phyloP scores from a whole-genome alignment of 2,113 vertebrate genomes.

The Scartelaos histophorus region DNA sequence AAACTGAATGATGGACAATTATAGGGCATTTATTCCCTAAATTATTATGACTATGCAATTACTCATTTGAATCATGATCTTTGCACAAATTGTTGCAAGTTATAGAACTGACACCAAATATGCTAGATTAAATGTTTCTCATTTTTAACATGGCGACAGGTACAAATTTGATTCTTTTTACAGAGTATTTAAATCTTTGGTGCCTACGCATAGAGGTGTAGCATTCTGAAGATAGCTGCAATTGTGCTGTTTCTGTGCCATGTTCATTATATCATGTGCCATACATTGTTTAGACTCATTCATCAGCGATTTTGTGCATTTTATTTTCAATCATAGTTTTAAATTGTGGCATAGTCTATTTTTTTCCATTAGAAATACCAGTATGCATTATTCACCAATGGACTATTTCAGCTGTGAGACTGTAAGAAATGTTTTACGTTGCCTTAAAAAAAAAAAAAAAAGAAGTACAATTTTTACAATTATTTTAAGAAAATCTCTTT shows the following conservation, averaged over 20 bases:
- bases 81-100: constrained; percentile 56
- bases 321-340: no score
- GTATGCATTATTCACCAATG: no score
- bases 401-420: constrained; percentile 18
- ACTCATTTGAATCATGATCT: constrained; percentile 39
- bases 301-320: not conserved
- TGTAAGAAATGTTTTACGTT: constrained; percentile 58
- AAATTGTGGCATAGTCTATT: no score
- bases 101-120: constrained; percentile 28
- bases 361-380: no score
- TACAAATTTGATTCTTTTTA: constrained; percentile 10
- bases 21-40: constrained; percentile 52
- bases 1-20: constrained; percentile 14
- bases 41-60: constrained; percentile 66
- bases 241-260: constrained; percentile 4
- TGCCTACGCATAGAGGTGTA: not conserved
- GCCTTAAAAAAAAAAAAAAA: constrained; percentile 7
- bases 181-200: not conserved
- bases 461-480: constrained; percentile 17
- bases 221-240: not conserved
- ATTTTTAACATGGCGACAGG: constrained; percentile 3
- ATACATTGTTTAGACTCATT: constrained; percentile 17
- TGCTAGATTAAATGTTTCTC: constrained; percentile 28
- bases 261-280: constrained; percentile 11
- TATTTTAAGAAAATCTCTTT: constrained; percentile 33